A percentile compares a stretch with the other conserved stretches of the same genome.
These are phyloP conservation scores for Erebia aethiops DNA, from an alignment of 2,888 invertebrate species.

Conservation along the genomic window DNA sequence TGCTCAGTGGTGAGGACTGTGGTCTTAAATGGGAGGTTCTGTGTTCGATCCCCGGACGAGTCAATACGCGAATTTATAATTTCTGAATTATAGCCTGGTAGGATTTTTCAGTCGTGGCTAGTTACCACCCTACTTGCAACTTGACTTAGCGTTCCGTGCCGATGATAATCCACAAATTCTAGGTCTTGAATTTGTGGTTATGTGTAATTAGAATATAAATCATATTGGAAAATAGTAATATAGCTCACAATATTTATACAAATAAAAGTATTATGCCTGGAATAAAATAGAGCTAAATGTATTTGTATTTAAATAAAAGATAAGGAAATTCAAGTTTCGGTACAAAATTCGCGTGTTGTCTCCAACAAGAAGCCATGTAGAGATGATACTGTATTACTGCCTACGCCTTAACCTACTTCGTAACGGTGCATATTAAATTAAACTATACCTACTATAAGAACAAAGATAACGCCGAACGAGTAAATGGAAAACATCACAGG, in stretches of 20 bases:
- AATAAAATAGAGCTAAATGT: slow-evolving; percentile 16
- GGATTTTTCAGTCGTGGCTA: no score
- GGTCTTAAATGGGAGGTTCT: no score
- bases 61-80: no score
- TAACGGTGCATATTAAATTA: slow-evolving; percentile 71
- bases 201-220: background rate
- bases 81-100: no score
- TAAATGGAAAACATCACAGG: slow-evolving; percentile 58
- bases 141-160: no score
- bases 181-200: background rate
- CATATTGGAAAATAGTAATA: background rate
- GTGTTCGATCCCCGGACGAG: no score
- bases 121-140: no score
- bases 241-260: background rate
- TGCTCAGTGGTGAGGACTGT: no score
- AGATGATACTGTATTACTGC: slow-evolving; percentile 46
- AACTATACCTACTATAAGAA: slow-evolving; percentile 60
- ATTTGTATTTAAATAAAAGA: slow-evolving; percentile 3
- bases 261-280: slow-evolving; percentile 8
- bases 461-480: slow-evolving; percentile 66
- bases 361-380: slow-evolving; percentile 29
- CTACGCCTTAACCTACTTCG: slow-evolving; percentile 59
- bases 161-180: background rate
- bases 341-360: slow-evolving; percentile 28
- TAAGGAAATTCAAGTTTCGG: slow-evolving; percentile 15